These are phyloP conservation scores for Pharmacophagus antenor DNA, from an alignment of 2,888 invertebrate genomes.

Conservation along the genomic window DNA sequence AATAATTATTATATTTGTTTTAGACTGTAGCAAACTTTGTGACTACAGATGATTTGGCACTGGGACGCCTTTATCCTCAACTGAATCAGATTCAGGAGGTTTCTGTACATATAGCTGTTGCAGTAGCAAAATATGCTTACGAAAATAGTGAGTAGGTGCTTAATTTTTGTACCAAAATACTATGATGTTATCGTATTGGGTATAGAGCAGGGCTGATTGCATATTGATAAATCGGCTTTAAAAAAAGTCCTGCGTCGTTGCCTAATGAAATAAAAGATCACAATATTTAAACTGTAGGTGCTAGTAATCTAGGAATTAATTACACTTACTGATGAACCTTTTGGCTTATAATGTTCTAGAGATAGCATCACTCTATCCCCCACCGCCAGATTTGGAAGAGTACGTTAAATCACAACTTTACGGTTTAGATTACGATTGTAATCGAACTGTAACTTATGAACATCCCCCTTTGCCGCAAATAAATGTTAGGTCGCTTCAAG, in stretches of 20 bases:
- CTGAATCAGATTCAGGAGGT: slow-evolving; percentile 88
- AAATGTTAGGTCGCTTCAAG: slow-evolving; percentile 41
- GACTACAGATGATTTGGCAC: slow-evolving; percentile 86
- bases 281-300: too few relatives aligned
- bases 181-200: neutral
- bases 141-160: slow-evolving; percentile 81
- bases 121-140: slow-evolving; percentile 92
- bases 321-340: too few relatives aligned
- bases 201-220: too few relatives aligned
- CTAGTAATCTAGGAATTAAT: too few relatives aligned
- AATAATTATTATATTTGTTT: too few relatives aligned
- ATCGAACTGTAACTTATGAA: slow-evolving; percentile 40
- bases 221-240: too few relatives aligned
- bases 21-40: slow-evolving; percentile 91
- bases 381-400: slow-evolving; percentile 41
- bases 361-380: slow-evolving; percentile 45
- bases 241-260: too few relatives aligned
- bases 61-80: slow-evolving; percentile 95
- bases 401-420: slow-evolving; percentile 41
- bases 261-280: too few relatives aligned
- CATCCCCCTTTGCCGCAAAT: slow-evolving; percentile 37
- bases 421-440: slow-evolving; percentile 39
- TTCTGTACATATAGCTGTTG: slow-evolving; percentile 91
- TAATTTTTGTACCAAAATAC: neutral
- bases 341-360: slow-evolving; percentile 38